phyloP scores from a whole-genome alignment of 2,888 invertebrate genomes.

The Leucophenga maculata region DNA sequence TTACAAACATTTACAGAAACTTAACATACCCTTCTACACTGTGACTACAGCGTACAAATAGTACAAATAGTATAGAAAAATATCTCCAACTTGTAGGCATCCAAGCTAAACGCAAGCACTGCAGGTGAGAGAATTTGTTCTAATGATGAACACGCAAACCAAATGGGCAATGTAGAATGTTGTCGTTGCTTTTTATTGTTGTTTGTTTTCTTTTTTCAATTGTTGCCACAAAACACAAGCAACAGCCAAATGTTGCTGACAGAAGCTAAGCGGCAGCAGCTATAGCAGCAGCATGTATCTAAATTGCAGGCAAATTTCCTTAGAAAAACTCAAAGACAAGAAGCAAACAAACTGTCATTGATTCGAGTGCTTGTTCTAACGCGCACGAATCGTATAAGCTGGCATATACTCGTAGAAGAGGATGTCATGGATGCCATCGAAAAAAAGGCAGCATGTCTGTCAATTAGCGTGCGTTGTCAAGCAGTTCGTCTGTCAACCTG shows the following conservation, averaged over 20 bases:
- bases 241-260: conserved; percentile 11
- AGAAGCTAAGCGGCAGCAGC: not conserved
- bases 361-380: conserved; percentile 8
- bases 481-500: not conserved
- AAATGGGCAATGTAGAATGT: conserved; percentile 36
- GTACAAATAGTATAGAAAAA: not conserved
- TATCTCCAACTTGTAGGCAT: not conserved
- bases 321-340: not conserved
- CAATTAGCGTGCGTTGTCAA: conserved; percentile 4
- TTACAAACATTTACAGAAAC: too few relatives aligned
- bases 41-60: too few relatives aligned
- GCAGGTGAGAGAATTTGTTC: conserved; percentile 67
- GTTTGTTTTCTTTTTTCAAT: conserved; percentile 27
- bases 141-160: conserved; percentile 64
- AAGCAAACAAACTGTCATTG: not conserved
- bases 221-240: conserved; percentile 21
- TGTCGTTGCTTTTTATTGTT: conserved; percentile 26
- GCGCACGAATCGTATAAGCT: too few relatives aligned
- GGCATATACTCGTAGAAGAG: too few relatives aligned
- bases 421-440: not conserved
- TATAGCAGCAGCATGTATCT: conserved; percentile 41
- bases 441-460: not conserved
- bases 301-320: conserved; percentile 45
- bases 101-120: not conserved
- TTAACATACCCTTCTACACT: too few relatives aligned